Evolutionary conservation across 2,888 invertebrate genomes (phyloP), one percentile per base, ranked within the genome.

Genomic region (Morinoia aosen): DNA sequence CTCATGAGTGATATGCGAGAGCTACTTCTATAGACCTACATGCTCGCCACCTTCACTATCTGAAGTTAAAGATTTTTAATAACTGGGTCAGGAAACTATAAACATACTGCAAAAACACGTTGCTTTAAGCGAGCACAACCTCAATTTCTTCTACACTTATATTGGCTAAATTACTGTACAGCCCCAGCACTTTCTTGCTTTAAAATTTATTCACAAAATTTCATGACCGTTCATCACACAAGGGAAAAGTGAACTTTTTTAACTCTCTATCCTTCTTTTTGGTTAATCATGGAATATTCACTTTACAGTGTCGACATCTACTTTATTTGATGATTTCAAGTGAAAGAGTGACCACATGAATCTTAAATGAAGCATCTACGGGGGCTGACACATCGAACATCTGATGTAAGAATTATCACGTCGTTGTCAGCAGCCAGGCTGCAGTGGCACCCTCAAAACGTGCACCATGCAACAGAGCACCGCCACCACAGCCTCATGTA

Each of bases 1-100:
- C 76, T 76, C 76, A 76, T 76, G 76, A 76, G 76, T 76, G 76
- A 76, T 76, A 33, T 76, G 76, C 76, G 76, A 76, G 19, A 76
- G 76, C 76, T 76, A 76, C 76, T 16, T 76, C 76, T 76, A 16
- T 19, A 8, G 25, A 76, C 33, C 19, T 76, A 76, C 76, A 76
- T 76, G 76, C 76, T 76, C 76, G 76, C 8, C 76, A 76, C 76
- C 76, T 33, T 61, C 19, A 61, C 61, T 76, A 76, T 76, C 25
- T 76, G 76, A 76, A 76, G 19, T 76, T 16, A 33, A 76, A 76
- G 25, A 14, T 76, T 76, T 33, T 16, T 76, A 76, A 76, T 16
- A 76, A 76, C 16, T 33, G 33, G 33, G 25, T 33, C 25, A 33
- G 76, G 76, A 76, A 76, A 25, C 76, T 76, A 76, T 2, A 76